These are phyloP conservation scores for Lepidocolaptes lacrymiger DNA, from an alignment of 2,797 vertebrate genomes.

Conservation along the genomic window DNA sequence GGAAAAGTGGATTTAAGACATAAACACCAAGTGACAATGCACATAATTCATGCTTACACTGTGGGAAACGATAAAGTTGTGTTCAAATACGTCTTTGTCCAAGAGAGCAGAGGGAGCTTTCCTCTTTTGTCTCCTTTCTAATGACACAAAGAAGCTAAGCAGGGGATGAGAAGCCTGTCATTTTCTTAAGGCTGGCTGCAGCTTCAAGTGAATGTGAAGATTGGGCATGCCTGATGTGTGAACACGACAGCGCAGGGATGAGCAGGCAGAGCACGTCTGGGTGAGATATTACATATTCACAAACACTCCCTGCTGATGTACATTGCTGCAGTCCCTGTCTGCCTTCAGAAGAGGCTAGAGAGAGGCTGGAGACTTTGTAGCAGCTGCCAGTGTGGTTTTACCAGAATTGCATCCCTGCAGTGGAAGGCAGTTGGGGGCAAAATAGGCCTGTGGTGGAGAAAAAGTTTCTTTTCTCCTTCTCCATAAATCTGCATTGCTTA, in stretches of 20 bases:
- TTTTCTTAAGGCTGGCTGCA: neutral
- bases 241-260: neutral
- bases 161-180: neutral
- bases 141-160: neutral
- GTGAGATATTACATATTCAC: neutral
- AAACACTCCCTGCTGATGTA: neutral
- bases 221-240: neutral
- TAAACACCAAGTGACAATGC: neutral
- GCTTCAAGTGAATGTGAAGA: neutral
- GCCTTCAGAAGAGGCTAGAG: neutral
- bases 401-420: neutral
- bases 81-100: neutral
- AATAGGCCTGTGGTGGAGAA: neutral
- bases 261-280: neutral
- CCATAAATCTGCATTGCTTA: neutral
- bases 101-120: neutral
- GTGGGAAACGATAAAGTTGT: neutral
- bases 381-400: neutral
- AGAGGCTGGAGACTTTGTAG: neutral
- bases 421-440: neutral
- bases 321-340: neutral
- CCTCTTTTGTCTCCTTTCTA: neutral
- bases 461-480: neutral
- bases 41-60: neutral
- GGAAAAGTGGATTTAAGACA: neutral